phyloP scores from a whole-genome alignment of 2,797 vertebrate species.

The Mus spretus region DNA sequence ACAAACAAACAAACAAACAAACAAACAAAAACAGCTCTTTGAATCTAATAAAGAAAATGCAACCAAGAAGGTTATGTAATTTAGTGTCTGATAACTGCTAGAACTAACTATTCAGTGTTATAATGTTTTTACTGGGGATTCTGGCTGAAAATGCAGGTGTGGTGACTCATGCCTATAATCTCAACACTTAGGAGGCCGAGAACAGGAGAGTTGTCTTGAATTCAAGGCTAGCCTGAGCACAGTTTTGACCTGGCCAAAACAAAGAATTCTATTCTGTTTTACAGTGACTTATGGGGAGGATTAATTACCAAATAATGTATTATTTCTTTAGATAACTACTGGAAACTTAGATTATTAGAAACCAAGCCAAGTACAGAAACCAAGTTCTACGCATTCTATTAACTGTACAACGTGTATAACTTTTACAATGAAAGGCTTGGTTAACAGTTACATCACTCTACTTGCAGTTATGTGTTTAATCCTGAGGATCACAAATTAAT shows the following conservation, averaged over 20 bases:
- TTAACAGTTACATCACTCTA: slow-evolving; percentile 38
- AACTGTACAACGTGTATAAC: neutral
- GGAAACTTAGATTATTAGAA: slow-evolving; percentile 12
- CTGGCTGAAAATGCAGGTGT: slow-evolving; percentile 30
- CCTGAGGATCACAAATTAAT: slow-evolving; percentile 40
- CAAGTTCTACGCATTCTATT: slow-evolving; percentile 29
- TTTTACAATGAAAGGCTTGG: slow-evolving; percentile 46
- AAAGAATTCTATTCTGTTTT: slow-evolving; percentile 70
- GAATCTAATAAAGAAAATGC: slow-evolving; percentile 68
- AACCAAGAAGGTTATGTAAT: slow-evolving; percentile 65
- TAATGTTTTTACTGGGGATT: slow-evolving; percentile 80
- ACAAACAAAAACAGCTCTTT: slow-evolving; percentile 61
- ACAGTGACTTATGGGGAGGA: slow-evolving; percentile 71
- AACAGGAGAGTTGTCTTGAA: neutral
- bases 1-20: neutral
- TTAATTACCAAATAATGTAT: slow-evolving; percentile 67
- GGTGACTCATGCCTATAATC: neutral
- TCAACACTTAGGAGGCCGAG: neutral
- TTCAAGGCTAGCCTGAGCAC: neutral
- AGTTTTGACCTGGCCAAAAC: neutral
- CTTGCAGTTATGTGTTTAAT: slow-evolving; percentile 43
- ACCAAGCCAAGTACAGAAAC: neutral
- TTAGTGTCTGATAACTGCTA: slow-evolving; percentile 61
- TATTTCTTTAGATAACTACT: slow-evolving; percentile 69
- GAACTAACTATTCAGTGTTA: slow-evolving; percentile 73